Percentiles rank a stretch among this genome's conserved stretches.
phyloP scores from a whole-genome alignment of 2,797 vertebrate genomes.

The Anguilla anguilla region DNA sequence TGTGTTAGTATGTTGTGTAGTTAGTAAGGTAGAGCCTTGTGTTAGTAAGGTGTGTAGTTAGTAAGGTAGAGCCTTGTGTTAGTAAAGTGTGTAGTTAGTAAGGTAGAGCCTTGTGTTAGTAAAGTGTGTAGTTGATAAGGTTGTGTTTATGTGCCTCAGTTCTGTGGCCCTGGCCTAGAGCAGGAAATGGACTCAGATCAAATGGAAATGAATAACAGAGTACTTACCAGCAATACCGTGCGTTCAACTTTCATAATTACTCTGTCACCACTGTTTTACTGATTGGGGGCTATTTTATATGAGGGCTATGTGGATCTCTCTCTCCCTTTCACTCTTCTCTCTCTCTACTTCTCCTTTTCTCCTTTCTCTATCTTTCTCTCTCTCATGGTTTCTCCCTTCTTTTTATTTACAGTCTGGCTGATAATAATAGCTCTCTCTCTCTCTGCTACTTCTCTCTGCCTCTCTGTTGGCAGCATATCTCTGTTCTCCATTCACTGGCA shows the following conservation, averaged over 20 bases:
- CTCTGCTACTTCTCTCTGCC: neutral
- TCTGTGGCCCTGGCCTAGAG: neutral
- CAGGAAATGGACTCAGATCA: neutral
- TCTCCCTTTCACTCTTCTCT: neutral
- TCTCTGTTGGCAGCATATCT: neutral
- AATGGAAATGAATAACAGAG: neutral
- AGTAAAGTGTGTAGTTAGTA: no score
- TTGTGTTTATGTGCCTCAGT: neutral
- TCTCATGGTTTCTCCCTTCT: neutral
- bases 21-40: no score
- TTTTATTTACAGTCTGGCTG: neutral
- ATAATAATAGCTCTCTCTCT: no score
- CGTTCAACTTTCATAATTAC: constrained; percentile 10
- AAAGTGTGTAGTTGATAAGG: no score
- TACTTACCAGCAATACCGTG: neutral
- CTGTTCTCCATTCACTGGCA: neutral
- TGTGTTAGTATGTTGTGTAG: no score
- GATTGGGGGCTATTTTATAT: neutral
- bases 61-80: no score
- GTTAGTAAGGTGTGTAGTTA: no score
- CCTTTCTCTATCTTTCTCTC: neutral
- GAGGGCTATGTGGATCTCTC: neutral
- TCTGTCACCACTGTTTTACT: neutral
- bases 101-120: no score
- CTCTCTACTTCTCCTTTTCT: neutral